Evolutionary conservation across 2,797 vertebrate species (phyloP), one percentile per base, ranked within the genome.

Genomic region (Tragopan temminckii): DNA sequence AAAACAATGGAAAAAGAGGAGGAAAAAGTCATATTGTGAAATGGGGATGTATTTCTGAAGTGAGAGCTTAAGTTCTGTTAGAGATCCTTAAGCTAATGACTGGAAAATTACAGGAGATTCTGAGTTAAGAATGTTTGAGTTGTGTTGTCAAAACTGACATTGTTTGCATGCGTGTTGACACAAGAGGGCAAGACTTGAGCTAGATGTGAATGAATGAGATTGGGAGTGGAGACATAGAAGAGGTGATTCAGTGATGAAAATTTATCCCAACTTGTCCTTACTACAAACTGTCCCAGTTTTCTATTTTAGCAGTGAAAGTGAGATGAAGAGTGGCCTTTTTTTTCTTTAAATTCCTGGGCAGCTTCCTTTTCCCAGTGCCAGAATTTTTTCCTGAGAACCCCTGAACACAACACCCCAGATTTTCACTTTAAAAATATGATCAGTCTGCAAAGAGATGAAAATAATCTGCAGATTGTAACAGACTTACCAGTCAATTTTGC

Each of bases 391-490:
- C 36, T 90, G 72, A 95, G 94, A 95, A 90, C 92, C 94, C 92
- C 89, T 92, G 92, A 94, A 95, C 92, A 96, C 92, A 93, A 95
- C 86, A 90, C 90, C 90, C 94, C 81, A 94, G 88, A 92, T 96
- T 95, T 95, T 90, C 74, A 59, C 72, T 94, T 95, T 76, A 93
- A 93, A 95, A 95, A 95, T 96, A 94, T 0, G 25, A 90, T 88
- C 75, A 83, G 58, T 75, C 89, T 94, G 81, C 79, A 93, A 87
- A 58, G 43, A 82, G 62, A 72, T 36, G 87, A 62, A 89, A 88
- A 77, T 69, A 90, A 82, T 90, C 58, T 63, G 79, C 90, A 90
- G 84, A 90, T 70, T 88, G 76, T 84, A 85, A 80, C 71, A 55
- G 66, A 80, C 58, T 94, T 91, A 85, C 46, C 58, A 95, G 84